These are phyloP conservation scores for Cordilura impudica DNA, from an alignment of 2,888 invertebrate genomes.

Conservation along the genomic window DNA sequence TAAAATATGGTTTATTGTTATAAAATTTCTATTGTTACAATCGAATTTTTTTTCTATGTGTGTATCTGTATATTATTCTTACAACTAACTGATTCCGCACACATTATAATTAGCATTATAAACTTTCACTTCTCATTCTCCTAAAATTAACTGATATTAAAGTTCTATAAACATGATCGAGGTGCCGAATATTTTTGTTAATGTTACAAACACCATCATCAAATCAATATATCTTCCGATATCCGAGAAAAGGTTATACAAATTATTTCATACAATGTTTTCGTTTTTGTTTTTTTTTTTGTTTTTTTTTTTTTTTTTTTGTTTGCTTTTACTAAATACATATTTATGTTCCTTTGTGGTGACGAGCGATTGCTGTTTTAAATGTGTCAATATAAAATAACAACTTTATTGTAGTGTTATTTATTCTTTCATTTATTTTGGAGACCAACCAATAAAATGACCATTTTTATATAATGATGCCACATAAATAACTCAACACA, in stretches of 20 bases:
- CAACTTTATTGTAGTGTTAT: slow-evolving; percentile 77
- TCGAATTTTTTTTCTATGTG: too few relatives aligned
- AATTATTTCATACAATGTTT: neutral
- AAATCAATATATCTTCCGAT: neutral
- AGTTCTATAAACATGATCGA: too few relatives aligned
- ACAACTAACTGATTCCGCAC: too few relatives aligned
- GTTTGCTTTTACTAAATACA: slow-evolving; percentile 6
- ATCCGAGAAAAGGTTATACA: neutral
- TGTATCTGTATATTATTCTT: too few relatives aligned
- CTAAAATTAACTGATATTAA: too few relatives aligned
- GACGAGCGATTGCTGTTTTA: slow-evolving; percentile 69
- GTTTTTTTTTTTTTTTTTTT: neutral
- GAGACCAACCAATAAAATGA: slow-evolving; percentile 56
- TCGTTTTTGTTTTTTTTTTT: neutral
- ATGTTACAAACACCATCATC: too few relatives aligned
- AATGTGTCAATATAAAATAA: slow-evolving; percentile 77
- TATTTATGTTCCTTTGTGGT: slow-evolving; percentile 55
- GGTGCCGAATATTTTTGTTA: too few relatives aligned
- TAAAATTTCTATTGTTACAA: too few relatives aligned
- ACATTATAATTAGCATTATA: too few relatives aligned
- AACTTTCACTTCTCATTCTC: too few relatives aligned
- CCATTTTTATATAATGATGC: slow-evolving; percentile 57
- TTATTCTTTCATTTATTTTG: slow-evolving; percentile 70
- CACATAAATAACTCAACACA: slow-evolving; percentile 60
- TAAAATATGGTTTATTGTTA: too few relatives aligned